Evolutionary conservation across 2,113 vertebrate genomes (phyloP).

Genomic region (Mesoclemmys tuberculata): DNA sequence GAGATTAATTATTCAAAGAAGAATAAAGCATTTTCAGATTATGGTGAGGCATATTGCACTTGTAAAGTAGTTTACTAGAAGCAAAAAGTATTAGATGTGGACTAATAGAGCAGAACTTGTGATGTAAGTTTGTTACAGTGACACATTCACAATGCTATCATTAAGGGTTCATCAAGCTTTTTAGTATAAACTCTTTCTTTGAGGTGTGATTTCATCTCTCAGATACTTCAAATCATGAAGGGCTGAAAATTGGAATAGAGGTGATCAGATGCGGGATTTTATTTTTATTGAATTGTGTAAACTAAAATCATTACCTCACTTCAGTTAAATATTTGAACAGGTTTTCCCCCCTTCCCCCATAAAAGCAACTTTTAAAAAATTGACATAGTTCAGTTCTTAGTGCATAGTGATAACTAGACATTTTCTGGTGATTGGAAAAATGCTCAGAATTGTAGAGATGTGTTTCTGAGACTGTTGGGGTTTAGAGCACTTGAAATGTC

Average conservation of each 20-base stretch:
- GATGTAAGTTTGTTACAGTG: not conserved
- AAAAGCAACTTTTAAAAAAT: not conserved
- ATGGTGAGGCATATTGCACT: not conserved
- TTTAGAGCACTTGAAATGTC: not conserved
- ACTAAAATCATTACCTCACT: not conserved
- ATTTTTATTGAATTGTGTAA: not conserved
- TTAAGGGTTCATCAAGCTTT: not conserved
- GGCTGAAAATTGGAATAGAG: not conserved
- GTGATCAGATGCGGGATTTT: not conserved
- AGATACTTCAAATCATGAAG: not conserved
- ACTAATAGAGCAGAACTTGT: not conserved
- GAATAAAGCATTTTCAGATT: not conserved
- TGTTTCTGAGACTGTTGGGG: not conserved
- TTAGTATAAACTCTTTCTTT: not conserved
- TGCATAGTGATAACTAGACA: not conserved
- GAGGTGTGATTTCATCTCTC: not conserved
- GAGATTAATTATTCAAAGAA: not conserved
- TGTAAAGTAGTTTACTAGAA: not conserved
- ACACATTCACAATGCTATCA: rapidly evolving
- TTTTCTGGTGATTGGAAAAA: not conserved
- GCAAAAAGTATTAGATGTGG: not conserved
- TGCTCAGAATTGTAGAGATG: not conserved
- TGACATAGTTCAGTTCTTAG: not conserved
- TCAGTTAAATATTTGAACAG: not conserved
- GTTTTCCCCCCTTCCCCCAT: not conserved